A percentile compares a stretch with the other conserved stretches of the same genome.
Conservation (phyloP, 2,113 vertebrate species). For the Psophia crepitans region DNA sequence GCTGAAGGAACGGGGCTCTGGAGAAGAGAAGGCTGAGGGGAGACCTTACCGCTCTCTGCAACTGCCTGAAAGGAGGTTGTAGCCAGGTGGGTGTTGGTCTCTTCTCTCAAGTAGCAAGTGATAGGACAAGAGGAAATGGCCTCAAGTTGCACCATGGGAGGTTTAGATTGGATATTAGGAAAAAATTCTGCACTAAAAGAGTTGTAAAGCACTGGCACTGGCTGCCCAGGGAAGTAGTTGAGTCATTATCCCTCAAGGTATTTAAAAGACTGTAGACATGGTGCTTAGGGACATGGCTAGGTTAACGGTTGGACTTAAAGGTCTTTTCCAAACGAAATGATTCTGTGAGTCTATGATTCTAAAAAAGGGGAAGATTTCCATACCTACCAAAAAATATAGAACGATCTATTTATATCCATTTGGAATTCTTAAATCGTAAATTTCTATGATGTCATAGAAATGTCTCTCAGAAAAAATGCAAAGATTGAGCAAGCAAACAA, state of each 20-base stretch:
- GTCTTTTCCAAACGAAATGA: not conserved
- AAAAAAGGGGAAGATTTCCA: not conserved
- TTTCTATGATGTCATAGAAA: not conserved
- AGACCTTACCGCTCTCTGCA: fast-evolving
- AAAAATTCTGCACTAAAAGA: not conserved
- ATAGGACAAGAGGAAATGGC: not conserved
- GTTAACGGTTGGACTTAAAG: fast-evolving
- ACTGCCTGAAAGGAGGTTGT: not conserved
- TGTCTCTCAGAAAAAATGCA: not conserved
- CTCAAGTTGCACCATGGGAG: not conserved
- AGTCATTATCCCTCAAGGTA: not conserved
- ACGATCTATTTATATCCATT: not conserved
- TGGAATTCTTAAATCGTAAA: not conserved
- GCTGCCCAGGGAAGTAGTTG: not conserved
- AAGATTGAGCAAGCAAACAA: not conserved
- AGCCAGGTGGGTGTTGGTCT: fast-evolving
- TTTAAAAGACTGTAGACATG: not conserved
- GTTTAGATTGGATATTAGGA: not conserved
- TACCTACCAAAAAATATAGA: not conserved
- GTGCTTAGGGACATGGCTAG: not conserved
- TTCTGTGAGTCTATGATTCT: not conserved
- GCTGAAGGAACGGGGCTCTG: not conserved
- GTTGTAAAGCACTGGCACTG: not conserved
- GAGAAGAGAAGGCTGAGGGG: not conserved
- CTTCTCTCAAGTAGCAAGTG: not conserved